Base-by-base conservation (phyloP, 2,888 invertebrate species). In the Apamea sordens region DNA sequence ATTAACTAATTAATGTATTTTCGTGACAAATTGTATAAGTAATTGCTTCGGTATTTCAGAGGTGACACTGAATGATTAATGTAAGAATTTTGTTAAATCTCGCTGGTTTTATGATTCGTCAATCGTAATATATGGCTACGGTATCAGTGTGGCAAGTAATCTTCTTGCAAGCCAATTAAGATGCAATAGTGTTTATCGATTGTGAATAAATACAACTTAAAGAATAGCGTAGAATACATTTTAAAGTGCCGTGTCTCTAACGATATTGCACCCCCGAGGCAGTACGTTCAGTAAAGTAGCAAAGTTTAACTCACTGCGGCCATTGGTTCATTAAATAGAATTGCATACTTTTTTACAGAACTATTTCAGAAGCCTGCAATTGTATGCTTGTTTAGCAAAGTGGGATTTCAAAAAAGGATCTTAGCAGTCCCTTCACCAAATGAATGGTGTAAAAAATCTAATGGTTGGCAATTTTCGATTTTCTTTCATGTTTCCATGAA, bases 1-100 rank as follows among this genome's bases (percentile, higher is more conserved):
- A 56, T n/a, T 47, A 28, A 47, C 47, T 47, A 21, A 47, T 68
- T 21, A 11, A 47, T 28, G 13, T 8, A 15, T 70, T 64, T 77
- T 59, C 36, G 8, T 78, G 28, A 65, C 47, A 65, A 78, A 76
- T 32, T 76, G 21, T 59, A 44, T 15, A 41, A 59, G n/a, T 79
- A 78, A 79, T 67, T 32, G 56, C n/a, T 53, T 36, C 15, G 10
- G 11, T n/a, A 36, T 53, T 70, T 53, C 2, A 10, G 15, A 56
- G 7, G 18, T 59, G 10, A 21, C 4, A 28, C 47, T 21, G n/a
- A 32, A 32, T 50, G 11, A 68, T 59, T 50, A 24, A 41, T 21
- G 11, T 44, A 15, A 0, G 10, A 32, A 11, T 15, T n/a, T n/a
- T 63, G 28, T 8, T 7, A 13, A 53, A 64, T 61, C 5, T 47